Evolutionary conservation across 64 coral and sea anemone genomes (phyloP), one percentile per base, ranked within the genome.

Genomic region (Montipora sp.): DNA sequence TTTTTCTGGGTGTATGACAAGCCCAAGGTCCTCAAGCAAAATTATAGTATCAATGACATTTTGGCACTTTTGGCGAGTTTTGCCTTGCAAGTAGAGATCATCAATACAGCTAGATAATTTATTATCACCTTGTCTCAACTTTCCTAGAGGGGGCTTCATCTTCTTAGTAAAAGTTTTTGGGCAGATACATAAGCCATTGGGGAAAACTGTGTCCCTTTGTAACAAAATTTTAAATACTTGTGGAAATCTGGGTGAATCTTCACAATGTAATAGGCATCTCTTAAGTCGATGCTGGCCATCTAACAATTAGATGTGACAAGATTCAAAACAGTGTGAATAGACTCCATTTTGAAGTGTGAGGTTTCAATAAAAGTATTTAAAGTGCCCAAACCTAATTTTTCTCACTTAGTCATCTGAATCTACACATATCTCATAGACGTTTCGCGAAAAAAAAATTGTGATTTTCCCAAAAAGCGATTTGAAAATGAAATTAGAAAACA

Each of bases 11-110:
- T 85, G 72, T 5, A 79, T 71, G 18, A 79, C 71, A 47, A 90
- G 36, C 13, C 87, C 87, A 48, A 90, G 58, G 47, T 48, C 77
- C 2, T 90, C 87, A 67, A 90, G 73, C 45, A 83, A 78, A 6
- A 69, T 8, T 46, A 94, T n/a, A 22, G 88, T 50, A 45, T 77
- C 92, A 53, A 94, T 73, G 36, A 36, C 36, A 36, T 36, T 36
- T 24, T 79, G 60, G 74, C 84, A 89, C 8, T 80, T 79, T 7
- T 58, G 3, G 19, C 18, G 47, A n/a, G 80, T 86, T 3, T 75
- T 61, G 61, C 80, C 87, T 60, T 94, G 80, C 19, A 90, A 14
- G 51, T 90, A 86, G 27, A 90, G 75, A 60, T 94, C 87, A 90
- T 90, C 92, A 94, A 73, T 84, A 21, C 89, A 90, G 15, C 79